Percentiles rank a stretch among this genome's conserved stretches.
These are phyloP conservation scores for Conistra vaccinii DNA, from an alignment of 2,888 invertebrate genomes.

Conservation along the genomic window DNA sequence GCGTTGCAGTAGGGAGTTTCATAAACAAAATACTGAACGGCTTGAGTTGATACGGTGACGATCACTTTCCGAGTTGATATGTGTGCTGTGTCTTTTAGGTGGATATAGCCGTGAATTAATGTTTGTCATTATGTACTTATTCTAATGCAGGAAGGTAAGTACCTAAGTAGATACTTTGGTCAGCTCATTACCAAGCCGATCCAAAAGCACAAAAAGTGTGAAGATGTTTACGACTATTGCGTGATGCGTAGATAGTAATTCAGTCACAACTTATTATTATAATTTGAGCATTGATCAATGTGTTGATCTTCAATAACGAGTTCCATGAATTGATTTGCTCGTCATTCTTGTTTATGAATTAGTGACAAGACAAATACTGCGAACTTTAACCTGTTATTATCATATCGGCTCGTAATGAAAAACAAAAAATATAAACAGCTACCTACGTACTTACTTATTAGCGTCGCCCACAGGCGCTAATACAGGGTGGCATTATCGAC, in stretches of 20 bases:
- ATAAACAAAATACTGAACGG: too few relatives aligned
- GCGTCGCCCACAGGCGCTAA: too few relatives aligned
- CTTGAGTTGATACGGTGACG: too few relatives aligned
- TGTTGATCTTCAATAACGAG: constrained; percentile 14
- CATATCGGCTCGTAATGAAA: neutral
- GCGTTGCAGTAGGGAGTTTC: too few relatives aligned
- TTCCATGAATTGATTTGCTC: constrained; percentile 37
- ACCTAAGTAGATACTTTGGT: neutral
- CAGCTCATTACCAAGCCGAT: constrained; percentile 6
- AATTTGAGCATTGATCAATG: constrained; percentile 11
- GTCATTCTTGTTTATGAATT: constrained; percentile 41
- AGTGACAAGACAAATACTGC: constrained; percentile 11
- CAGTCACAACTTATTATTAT: constrained; percentile 4
- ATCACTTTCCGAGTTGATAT: too few relatives aligned
- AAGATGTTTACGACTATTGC: neutral
- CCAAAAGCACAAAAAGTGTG: neutral
- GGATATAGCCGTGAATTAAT: neutral
- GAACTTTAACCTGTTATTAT: constrained; percentile 33
- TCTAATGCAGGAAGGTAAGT: neutral
- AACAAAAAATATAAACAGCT: neutral
- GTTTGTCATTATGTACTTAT: neutral
- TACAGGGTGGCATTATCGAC: too few relatives aligned
- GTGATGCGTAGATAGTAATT: constrained; percentile 21
- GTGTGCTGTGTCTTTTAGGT: too few relatives aligned
- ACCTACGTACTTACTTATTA: too few relatives aligned